Conservation (phyloP, 2,113 vertebrate genomes). For the Paracanthobrama guichenoti region DNA sequence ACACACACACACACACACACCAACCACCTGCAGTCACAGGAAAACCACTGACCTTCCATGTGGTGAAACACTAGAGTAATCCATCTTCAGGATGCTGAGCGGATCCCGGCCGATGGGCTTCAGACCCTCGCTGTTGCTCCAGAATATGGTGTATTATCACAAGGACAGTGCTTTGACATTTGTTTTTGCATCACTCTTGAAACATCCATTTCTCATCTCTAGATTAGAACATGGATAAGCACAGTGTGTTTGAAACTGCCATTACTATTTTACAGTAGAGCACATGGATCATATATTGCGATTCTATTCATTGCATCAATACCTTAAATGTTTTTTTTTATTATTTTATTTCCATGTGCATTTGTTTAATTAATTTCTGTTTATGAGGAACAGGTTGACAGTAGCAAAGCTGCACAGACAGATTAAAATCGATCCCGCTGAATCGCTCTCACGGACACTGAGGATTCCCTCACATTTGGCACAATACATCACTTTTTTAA, state of each 20-base stretch:
- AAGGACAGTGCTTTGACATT: constrained; percentile 2
- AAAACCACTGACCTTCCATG: constrained; percentile 41
- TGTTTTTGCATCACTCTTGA: background rate
- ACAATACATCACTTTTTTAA: no score
- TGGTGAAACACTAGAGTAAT: constrained; percentile 36
- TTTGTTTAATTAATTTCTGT: no score
- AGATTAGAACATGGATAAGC: background rate
- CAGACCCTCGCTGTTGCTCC: constrained; percentile 5
- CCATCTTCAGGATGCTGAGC: constrained; percentile 29
- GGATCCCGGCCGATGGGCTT: background rate
- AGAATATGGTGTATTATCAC: background rate
- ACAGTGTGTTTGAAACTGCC: background rate
- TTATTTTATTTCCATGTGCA: no score
- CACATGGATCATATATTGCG: no score
- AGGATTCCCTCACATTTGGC: no score
- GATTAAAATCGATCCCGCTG: no score
- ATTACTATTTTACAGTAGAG: background rate
- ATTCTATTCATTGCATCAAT: no score
- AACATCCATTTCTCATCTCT: background rate
- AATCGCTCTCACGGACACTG: no score
- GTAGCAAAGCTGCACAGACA: no score
- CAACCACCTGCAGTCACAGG: constrained; percentile 5
- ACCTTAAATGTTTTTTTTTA: no score
- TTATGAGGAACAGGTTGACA: no score
- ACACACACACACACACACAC: background rate